Evolutionary conservation across 2,113 vertebrate species (phyloP).

Genomic region (Bubo blakistoni): DNA sequence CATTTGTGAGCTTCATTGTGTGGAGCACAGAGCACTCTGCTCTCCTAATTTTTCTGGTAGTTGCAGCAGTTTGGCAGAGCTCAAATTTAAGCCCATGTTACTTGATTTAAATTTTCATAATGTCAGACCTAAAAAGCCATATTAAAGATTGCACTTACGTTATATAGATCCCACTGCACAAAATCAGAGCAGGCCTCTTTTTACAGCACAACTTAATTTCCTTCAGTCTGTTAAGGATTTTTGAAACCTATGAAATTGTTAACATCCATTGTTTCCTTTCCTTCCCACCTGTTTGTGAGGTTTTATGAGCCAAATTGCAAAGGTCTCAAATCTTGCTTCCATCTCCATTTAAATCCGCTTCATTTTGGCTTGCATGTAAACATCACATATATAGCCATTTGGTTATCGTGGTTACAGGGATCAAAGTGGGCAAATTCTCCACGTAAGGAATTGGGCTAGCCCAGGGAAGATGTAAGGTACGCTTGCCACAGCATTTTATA

Average conservation of each 20-base stretch:
- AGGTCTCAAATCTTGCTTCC: background rate
- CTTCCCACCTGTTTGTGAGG: background rate
- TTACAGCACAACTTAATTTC: background rate
- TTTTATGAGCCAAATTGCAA: background rate
- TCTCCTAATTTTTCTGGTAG: background rate
- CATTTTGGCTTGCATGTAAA: background rate
- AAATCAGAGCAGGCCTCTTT: background rate
- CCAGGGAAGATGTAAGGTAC: background rate
- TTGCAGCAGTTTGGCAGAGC: background rate
- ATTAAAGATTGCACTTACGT: background rate
- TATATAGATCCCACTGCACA: background rate
- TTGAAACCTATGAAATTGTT: background rate
- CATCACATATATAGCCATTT: background rate
- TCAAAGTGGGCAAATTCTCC: background rate
- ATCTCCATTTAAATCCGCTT: background rate
- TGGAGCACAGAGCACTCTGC: background rate
- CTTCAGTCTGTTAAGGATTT: background rate
- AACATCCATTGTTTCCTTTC: background rate
- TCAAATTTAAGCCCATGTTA: background rate
- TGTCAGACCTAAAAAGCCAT: background rate
- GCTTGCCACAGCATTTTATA: background rate
- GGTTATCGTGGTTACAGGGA: background rate
- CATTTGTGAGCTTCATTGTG: background rate
- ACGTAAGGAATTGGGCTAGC: background rate
- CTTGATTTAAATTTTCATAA: background rate